Evolutionary conservation across 1,140 invertebrate genomes (phyloP).

Genomic region (Musca vetustissima): DNA sequence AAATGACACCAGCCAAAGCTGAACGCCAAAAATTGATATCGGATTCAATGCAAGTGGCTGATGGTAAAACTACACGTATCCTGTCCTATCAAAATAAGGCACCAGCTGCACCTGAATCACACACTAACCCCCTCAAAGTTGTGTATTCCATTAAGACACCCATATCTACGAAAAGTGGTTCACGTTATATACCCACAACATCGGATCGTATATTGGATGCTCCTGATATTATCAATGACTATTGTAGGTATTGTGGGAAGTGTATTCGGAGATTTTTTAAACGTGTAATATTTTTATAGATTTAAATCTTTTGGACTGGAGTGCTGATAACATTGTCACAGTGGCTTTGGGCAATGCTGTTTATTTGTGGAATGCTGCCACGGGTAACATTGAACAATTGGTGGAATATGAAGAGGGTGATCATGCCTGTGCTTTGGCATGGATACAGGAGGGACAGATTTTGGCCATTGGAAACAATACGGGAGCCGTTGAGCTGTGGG

Average conservation of each 20-base stretch:
- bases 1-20: slow-evolving; percentile 50
- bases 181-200: slow-evolving; percentile 86
- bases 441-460: slow-evolving; percentile 88
- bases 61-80: slow-evolving; percentile 61
- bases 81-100: slow-evolving; percentile 79
- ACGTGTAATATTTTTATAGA: no score
- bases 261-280: no score
- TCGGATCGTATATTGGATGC: slow-evolving; percentile 96
- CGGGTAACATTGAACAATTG: slow-evolving; percentile 83
- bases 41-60: slow-evolving; percentile 72
- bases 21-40: slow-evolving; percentile 64
- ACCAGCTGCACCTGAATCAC: slow-evolving; percentile 81
- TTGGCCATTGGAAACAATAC: slow-evolving; percentile 86
- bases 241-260: slow-evolving; percentile 74
- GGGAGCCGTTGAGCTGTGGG: slow-evolving; percentile 76
- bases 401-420: slow-evolving; percentile 78
- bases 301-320: slow-evolving; percentile 96
- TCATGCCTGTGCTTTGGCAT: slow-evolving; percentile 85
- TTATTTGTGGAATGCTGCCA: slow-evolving; percentile 94
- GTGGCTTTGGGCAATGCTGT: slow-evolving; percentile 85
- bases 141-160: slow-evolving; percentile 87
- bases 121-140: slow-evolving; percentile 85
- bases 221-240: slow-evolving; percentile 95
- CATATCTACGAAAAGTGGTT: slow-evolving; percentile 71
- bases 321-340: slow-evolving; percentile 86